Percentiles rank a stretch among this genome's conserved stretches.
Evolutionary conservation across 2,797 vertebrate genomes (phyloP).

Genomic region (Tiaroga cobitis): DNA sequence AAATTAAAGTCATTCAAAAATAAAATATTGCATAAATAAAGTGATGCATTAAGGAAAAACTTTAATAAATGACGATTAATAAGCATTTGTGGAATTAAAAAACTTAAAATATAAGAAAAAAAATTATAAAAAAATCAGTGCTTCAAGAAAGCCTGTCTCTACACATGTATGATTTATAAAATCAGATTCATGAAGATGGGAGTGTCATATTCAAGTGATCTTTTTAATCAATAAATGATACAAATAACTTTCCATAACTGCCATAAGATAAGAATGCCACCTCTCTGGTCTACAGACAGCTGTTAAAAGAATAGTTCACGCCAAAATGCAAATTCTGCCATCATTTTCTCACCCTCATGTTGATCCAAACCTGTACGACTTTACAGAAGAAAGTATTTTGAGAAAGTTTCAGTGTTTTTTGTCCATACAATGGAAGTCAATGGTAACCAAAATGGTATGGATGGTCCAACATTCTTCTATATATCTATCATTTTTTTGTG

Average conservation of each 20-base stretch:
- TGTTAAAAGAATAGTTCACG: not conserved
- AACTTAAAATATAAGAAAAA: not conserved
- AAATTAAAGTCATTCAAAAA: constrained; percentile 39
- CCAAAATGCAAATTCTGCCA: not conserved
- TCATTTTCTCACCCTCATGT: not conserved
- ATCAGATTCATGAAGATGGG: constrained; percentile 21
- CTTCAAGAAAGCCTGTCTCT: constrained; percentile 5
- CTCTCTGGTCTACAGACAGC: not conserved
- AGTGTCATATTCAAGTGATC: constrained; percentile 21
- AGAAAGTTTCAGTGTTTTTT: not conserved
- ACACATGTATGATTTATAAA: constrained; percentile 29
- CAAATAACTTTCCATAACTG: not conserved
- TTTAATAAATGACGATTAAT: constrained; percentile 1
- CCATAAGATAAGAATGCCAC: not conserved
- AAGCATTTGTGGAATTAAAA: not conserved
- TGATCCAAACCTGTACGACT: not conserved
- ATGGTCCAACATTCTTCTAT: not conserved
- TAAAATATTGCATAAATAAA: constrained; percentile 49
- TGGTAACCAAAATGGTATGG: not conserved
- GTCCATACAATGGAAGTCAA: not conserved
- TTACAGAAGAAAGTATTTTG: not conserved
- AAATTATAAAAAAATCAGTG: not conserved
- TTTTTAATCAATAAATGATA: constrained; percentile 7
- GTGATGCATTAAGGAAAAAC: constrained; percentile 16
- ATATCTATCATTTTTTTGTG: not conserved